Conservation (phyloP, 2,888 invertebrate genomes). For the Plebejus argus region DNA sequence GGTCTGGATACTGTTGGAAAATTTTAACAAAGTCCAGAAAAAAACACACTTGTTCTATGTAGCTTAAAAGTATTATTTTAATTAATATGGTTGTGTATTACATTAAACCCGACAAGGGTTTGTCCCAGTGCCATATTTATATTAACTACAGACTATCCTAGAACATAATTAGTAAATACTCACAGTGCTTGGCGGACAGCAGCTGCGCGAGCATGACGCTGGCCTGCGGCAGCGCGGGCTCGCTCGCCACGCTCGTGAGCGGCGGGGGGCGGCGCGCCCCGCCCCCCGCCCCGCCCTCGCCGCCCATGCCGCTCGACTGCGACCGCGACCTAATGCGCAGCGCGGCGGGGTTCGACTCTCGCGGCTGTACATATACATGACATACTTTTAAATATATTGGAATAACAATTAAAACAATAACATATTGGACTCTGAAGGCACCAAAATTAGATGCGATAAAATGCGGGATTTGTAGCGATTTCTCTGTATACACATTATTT, state of each 20-base stretch:
- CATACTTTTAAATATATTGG: neutral
- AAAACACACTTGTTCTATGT: too few species aligned
- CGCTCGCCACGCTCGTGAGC: constrained; percentile 87
- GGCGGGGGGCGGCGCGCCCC: constrained; percentile 79
- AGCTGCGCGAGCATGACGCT: constrained; percentile 92
- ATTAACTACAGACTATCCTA: too few species aligned
- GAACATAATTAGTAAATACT: constrained; percentile 46
- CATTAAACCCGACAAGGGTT: too few species aligned
- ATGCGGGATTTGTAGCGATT: too few species aligned
- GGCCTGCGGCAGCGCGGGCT: constrained; percentile 85
- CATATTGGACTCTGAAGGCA: neutral
- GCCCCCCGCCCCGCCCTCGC: constrained; percentile 65
- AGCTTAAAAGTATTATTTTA: too few species aligned
- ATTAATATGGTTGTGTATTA: too few species aligned
- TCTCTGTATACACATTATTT: too few species aligned
- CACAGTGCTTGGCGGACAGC: constrained; percentile 85
- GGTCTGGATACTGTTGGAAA: too few species aligned
- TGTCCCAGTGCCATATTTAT: too few species aligned
- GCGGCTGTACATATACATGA: constrained; percentile 51
- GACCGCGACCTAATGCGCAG: constrained; percentile 69
- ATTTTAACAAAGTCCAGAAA: too few species aligned
- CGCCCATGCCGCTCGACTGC: constrained; percentile 74
- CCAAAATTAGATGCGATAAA: too few species aligned
- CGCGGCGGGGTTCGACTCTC: constrained; percentile 56
- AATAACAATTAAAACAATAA: too few species aligned